phyloP scores from a whole-genome alignment of 1,140 invertebrate genomes.

The Magallana ariakensis region DNA sequence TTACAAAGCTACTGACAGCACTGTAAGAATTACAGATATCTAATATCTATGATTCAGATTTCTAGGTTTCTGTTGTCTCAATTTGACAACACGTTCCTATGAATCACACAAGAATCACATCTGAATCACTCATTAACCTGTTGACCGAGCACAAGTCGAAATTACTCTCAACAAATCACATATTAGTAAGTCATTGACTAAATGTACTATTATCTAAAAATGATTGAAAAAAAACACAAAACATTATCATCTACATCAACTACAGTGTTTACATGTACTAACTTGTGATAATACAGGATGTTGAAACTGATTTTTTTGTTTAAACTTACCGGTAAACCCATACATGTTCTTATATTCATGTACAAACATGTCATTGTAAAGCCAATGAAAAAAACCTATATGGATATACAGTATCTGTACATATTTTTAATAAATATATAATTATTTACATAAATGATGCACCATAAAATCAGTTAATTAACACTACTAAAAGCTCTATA shows the following conservation, averaged over 20 bases:
- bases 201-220: neutral
- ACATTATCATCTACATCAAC: too few species aligned
- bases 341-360: neutral
- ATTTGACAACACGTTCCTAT: neutral
- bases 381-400: neutral
- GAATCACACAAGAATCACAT: conserved; percentile 34
- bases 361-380: neutral
- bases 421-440: conserved; percentile 35
- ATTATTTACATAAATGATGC: conserved; percentile 34
- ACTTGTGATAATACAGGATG: neutral
- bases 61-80: neutral
- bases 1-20: neutral
- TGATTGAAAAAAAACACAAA: neutral
- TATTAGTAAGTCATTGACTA: neutral
- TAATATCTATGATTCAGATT: neutral
- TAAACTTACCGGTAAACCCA: too few species aligned
- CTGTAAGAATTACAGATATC: neutral
- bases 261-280: neutral
- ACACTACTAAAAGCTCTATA: neutral
- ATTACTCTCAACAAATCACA: neutral
- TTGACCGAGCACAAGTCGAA: neutral
- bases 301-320: too few species aligned
- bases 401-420: neutral
- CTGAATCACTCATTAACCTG: conserved; percentile 40
- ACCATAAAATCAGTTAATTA: conserved; percentile 35